Percentiles rank a stretch among this genome's conserved stretches.
Evolutionary conservation across 2,113 vertebrate species (phyloP).

Genomic region (Calyptommatus sinebrachiatus): DNA sequence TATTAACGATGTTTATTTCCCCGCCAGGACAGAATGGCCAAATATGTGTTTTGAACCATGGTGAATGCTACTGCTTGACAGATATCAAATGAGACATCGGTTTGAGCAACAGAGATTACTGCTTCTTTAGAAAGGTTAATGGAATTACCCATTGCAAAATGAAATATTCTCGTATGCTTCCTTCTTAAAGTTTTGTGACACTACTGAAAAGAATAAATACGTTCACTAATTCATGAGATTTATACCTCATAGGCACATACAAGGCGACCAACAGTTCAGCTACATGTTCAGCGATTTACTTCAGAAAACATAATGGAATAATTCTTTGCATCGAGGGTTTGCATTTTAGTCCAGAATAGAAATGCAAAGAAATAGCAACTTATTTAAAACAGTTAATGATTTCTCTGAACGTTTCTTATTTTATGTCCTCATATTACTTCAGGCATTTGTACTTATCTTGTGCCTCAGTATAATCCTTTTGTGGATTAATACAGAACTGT

Average conservation of each 20-base stretch:
- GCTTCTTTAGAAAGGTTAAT: conserved; percentile 21
- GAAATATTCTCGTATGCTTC: background rate
- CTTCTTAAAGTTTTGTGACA: conserved; percentile 6
- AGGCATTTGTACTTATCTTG: conserved; percentile 49
- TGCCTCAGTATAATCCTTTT: conserved; percentile 42
- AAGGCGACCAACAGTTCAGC: background rate
- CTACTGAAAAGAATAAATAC: conserved; percentile 15
- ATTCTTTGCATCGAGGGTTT: conserved; percentile 7
- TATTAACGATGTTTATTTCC: background rate
- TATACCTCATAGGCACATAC: background rate
- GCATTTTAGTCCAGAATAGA: conserved; percentile 36
- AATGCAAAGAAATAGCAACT: background rate
- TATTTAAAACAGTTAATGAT: conserved; percentile 33
- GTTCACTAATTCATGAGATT: background rate
- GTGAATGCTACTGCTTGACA: background rate
- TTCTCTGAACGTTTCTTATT: conserved; percentile 42
- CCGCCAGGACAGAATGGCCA: background rate
- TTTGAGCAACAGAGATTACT: background rate
- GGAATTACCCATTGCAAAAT: background rate
- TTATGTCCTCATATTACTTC: conserved; percentile 39
- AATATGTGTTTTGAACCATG: conserved; percentile 8
- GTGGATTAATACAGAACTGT: conserved; percentile 42
- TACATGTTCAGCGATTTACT: conserved; percentile 27
- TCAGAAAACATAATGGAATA: background rate
- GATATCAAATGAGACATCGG: background rate